A percentile compares a stretch with the other conserved stretches of the same genome.
phyloP scores from a whole-genome alignment of 2,888 invertebrate species.

The Willowsia nigromaculata region DNA sequence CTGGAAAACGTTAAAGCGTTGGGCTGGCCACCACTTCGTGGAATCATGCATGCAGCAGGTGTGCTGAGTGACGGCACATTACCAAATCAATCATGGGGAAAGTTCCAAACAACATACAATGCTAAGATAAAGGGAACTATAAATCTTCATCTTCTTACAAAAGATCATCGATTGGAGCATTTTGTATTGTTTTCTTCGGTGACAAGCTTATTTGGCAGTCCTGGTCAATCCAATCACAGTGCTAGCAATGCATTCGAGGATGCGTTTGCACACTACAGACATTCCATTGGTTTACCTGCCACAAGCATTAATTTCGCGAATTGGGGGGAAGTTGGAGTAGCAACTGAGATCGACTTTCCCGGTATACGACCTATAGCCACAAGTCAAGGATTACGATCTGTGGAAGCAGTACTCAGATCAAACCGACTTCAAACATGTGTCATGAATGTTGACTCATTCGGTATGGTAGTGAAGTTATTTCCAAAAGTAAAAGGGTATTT shows the following conservation, averaged over 20 bases:
- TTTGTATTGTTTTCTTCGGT: constrained; percentile 70
- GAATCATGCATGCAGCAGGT: constrained; percentile 62
- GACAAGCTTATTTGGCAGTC: constrained; percentile 44
- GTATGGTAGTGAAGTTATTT: constrained; percentile 6
- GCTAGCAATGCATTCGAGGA: constrained; percentile 55
- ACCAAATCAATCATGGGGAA: constrained; percentile 66
- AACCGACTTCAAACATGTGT: constrained; percentile 40
- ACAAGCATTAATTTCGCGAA: constrained; percentile 49
- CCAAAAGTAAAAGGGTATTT: constrained; percentile 30
- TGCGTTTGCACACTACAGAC: constrained; percentile 49
- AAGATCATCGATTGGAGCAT: constrained; percentile 58
- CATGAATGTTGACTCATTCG: constrained; percentile 45
- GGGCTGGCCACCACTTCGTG: constrained; percentile 37
- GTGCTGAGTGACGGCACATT: constrained; percentile 50
- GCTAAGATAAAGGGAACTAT: constrained; percentile 58
- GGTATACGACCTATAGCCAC: constrained; percentile 45
- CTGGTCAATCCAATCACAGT: constrained; percentile 62
- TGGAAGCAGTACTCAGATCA: constrained; percentile 9
- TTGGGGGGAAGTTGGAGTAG: constrained; percentile 48
- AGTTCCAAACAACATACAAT: constrained; percentile 50
- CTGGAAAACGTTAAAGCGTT: not conserved
- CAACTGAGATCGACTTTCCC: constrained; percentile 35
- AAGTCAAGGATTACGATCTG: not conserved
- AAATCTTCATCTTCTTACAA: constrained; percentile 67
- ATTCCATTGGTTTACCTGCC: constrained; percentile 43